Evolutionary conservation across 2,113 vertebrate genomes (phyloP), one percentile per base, ranked within the genome.

Genomic region (Hippocampus guttulatus): DNA sequence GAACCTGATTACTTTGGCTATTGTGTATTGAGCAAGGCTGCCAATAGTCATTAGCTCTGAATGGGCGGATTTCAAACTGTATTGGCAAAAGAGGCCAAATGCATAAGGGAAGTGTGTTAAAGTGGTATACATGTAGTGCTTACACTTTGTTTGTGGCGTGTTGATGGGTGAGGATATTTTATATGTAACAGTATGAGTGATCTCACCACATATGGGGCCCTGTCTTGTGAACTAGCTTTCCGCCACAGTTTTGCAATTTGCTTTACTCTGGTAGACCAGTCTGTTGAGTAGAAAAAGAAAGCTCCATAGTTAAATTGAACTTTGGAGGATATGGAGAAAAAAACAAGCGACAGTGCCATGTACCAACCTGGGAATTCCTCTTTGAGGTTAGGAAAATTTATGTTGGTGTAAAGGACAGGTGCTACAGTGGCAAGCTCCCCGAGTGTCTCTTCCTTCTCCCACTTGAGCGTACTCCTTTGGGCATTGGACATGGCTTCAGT

Each of bases 241-340:
- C 97, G 95, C 97, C 97, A 99, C 27, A 99, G 86, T 85, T 99
- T 99, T 78, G 97, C 96, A 84, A 99, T 99, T 81, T 99, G 97
- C 82, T 99, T 99, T 84, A 97, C 95, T 92, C 97, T 93, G 60
- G 96, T 98, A 40, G 95, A 87, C 97, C 97, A 99, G 79, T 98
- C 97, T 99, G 85, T 90, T 55, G 70, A 40, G 66, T 8, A 61
- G 51, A 55, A 75, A 81, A 60, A 74, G 15, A 64, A 41, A 52
- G 30, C 49, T 62, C 61, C 30, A 2, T 74, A 70, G 57, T 30
- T 71, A 65, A 74, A 57, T 65, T 41, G 18, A 63, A 62, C 27
- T 18, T 5, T 66, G 18, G 14, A 21, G 21, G 49, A 0, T 47
- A 52, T 68, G 64, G 68, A 11, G 2, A 3, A 68, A 23, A 49